Conservation (phyloP, 2,888 invertebrate species). For the Cephus spinipes region DNA sequence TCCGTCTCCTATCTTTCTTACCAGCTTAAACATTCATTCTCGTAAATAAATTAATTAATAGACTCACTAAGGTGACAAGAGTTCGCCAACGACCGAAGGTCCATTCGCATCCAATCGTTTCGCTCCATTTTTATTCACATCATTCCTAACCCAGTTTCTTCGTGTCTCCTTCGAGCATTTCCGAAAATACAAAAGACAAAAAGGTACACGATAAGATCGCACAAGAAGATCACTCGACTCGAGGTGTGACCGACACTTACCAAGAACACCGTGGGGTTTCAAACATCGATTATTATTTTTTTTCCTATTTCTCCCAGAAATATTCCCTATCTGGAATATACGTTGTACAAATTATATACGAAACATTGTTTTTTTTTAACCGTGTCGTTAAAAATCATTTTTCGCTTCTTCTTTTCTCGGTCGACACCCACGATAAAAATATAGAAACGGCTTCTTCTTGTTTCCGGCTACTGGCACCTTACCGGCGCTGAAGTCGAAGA, state of each 20-base stretch:
- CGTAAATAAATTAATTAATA: neutral
- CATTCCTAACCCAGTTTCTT: neutral
- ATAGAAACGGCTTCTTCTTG: neutral
- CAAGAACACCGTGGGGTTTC: neutral
- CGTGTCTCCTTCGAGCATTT: neutral
- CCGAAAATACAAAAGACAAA: neutral
- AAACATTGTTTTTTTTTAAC: neutral
- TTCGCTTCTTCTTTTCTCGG: neutral
- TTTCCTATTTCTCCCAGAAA: conserved; percentile 10
- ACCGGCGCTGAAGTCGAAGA: neutral
- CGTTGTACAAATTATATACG: neutral
- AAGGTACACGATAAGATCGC: neutral
- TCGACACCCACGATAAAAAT: neutral
- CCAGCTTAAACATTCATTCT: neutral
- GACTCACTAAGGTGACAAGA: neutral
- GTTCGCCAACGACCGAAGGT: neutral
- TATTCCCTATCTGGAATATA: conserved; percentile 21
- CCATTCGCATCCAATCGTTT: neutral
- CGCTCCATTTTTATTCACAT: neutral
- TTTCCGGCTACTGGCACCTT: neutral
- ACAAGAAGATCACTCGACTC: conserved; percentile 12
- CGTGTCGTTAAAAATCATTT: neutral
- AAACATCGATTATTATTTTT: neutral
- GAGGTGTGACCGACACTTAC: conserved; percentile 16
- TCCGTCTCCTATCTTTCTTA: neutral